Percentiles rank a stretch among this genome's conserved stretches.
These are phyloP conservation scores for Phymastichus coffea DNA, from an alignment of 1,140 invertebrate genomes.

Conservation along the genomic window DNA sequence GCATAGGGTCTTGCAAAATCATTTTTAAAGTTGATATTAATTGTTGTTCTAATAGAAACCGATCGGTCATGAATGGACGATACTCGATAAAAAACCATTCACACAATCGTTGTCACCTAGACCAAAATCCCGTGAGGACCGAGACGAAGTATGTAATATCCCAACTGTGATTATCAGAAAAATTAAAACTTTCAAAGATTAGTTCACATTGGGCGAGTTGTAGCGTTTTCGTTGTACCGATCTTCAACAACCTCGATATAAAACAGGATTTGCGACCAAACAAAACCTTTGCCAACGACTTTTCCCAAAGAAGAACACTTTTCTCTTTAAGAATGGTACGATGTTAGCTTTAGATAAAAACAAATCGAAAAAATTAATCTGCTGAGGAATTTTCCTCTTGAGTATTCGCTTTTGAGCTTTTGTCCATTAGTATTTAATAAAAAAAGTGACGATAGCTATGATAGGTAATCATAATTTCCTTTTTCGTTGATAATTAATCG, in stretches of 20 bases:
- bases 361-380: not conserved
- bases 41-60: too few species aligned
- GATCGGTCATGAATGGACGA: conserved; percentile 26
- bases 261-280: too few species aligned
- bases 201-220: too few species aligned
- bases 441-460: not conserved
- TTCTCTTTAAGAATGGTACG: not conserved
- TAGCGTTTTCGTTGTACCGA: too few species aligned
- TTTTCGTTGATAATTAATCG: too few species aligned
- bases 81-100: conserved; percentile 25
- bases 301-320: not conserved
- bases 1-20: too few species aligned
- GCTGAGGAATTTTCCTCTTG: conserved; percentile 7
- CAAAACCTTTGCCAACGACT: too few species aligned
- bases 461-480: too few species aligned
- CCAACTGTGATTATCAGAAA: conserved; percentile 20
- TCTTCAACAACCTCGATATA: too few species aligned
- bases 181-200: conserved; percentile 7
- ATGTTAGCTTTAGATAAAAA: not conserved
- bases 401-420: conserved; percentile 18
- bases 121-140: not conserved
- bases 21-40: too few species aligned
- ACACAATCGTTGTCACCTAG: conserved; percentile 2
- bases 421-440: conserved; percentile 21
- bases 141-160: conserved; percentile 6